phyloP scores from a whole-genome alignment of 2,888 invertebrate species.

The Stratiomys singularior region DNA sequence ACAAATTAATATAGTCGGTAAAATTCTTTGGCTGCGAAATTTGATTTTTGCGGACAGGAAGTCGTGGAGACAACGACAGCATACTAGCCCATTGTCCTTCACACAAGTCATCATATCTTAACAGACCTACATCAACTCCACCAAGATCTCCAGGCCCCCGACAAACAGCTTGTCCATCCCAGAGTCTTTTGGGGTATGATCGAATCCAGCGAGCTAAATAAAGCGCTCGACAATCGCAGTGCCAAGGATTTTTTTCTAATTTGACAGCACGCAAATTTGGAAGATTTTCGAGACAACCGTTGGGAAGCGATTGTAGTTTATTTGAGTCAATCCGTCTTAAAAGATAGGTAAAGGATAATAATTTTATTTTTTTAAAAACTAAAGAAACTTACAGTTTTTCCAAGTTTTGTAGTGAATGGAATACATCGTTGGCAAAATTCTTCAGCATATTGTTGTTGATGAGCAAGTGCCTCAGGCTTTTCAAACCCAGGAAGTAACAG shows the following conservation, averaged over 20 bases:
- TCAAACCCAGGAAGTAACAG: conserved; percentile 66
- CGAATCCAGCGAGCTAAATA: conserved; percentile 72
- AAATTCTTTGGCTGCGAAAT: conserved; percentile 64
- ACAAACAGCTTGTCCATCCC: conserved; percentile 68
- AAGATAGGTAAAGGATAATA: background rate
- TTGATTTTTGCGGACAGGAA: conserved; percentile 63
- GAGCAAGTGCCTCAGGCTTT: conserved; percentile 67
- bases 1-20: conserved; percentile 63
- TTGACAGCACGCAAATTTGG: conserved; percentile 70
- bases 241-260: conserved; percentile 73
- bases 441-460: conserved; percentile 72
- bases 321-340: conserved; percentile 71
- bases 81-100: conserved; percentile 80
- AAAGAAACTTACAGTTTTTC: conserved; percentile 66
- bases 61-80: conserved; percentile 66
- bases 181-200: conserved; percentile 66
- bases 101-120: conserved; percentile 74
- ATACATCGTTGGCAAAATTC: conserved; percentile 65
- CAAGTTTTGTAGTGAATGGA: conserved; percentile 64
- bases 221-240: conserved; percentile 72
- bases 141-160: conserved; percentile 68
- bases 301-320: conserved; percentile 71
- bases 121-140: conserved; percentile 66
- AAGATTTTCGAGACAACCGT: conserved; percentile 70
- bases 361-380: conserved; percentile 34